A percentile compares a stretch with the other conserved stretches of the same genome.
Conservation (phyloP, 2,888 invertebrate genomes). For the Brachylomia viminalis region DNA sequence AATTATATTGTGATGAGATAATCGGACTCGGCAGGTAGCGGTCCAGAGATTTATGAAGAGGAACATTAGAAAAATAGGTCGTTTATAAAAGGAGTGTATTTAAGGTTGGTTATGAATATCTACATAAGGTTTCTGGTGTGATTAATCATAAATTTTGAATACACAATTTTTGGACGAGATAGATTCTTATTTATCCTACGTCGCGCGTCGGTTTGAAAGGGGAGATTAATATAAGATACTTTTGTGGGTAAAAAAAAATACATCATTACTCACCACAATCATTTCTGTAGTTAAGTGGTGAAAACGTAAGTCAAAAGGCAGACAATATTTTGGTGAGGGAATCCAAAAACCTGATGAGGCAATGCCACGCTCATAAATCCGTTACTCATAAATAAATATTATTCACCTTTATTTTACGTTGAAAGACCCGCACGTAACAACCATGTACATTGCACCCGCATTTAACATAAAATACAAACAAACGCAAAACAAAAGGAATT, state of each 20-base stretch:
- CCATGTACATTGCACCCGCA: slow-evolving; percentile 39
- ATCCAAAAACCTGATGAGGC: neutral
- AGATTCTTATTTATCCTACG: neutral
- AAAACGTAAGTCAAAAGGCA: neutral
- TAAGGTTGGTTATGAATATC: slow-evolving; percentile 1
- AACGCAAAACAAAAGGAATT: slow-evolving; percentile 12
- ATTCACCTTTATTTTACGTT: neutral
- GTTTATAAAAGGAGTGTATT: slow-evolving; percentile 8
- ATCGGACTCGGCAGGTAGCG: slow-evolving; percentile 38
- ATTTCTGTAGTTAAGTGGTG: too few species aligned
- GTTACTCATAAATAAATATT: neutral
- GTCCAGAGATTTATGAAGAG: slow-evolving; percentile 31
- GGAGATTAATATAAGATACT: neutral
- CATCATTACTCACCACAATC: too few species aligned
- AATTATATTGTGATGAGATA: slow-evolving; percentile 23
- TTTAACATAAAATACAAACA: slow-evolving; percentile 27
- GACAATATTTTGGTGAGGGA: too few species aligned
- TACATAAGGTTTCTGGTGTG: neutral
- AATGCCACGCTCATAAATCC: neutral
- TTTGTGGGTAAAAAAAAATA: neutral
- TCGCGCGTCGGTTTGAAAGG: neutral
- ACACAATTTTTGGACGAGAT: neutral
- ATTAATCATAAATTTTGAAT: neutral
- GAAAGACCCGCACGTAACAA: slow-evolving; percentile 5
- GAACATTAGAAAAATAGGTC: slow-evolving; percentile 44